phyloP scores from a whole-genome alignment of 2,113 vertebrate genomes.

The Tretioscincus oriximinensis region DNA sequence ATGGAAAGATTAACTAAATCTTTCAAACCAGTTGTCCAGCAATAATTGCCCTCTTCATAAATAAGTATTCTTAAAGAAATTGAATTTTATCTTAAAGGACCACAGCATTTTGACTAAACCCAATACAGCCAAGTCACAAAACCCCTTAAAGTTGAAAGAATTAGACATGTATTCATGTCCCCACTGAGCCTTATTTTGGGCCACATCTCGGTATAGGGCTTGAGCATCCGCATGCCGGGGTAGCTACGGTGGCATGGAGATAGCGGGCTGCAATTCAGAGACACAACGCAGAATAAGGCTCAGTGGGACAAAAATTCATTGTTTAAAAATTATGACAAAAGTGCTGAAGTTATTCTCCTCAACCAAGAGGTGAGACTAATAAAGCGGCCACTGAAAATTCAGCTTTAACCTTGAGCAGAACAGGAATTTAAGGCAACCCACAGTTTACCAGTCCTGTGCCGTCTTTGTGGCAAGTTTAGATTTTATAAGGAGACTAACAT shows the following conservation, averaged over 20 bases:
- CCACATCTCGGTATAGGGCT: too few relatives aligned
- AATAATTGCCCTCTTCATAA: not conserved
- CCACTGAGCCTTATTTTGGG: too few relatives aligned
- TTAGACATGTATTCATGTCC: not conserved
- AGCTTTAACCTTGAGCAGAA: not conserved
- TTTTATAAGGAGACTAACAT: not conserved
- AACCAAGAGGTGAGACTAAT: not conserved
- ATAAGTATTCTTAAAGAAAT: not conserved
- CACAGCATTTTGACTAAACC: not conserved
- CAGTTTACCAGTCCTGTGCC: not conserved
- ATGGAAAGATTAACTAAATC: not conserved
- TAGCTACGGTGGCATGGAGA: too few relatives aligned
- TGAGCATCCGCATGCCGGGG: too few relatives aligned
- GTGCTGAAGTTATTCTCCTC: not conserved
- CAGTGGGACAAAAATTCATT: not conserved
- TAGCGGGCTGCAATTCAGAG: too few relatives aligned
- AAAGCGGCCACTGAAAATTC: accelerated
- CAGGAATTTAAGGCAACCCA: not conserved
- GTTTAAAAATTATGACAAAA: not conserved
- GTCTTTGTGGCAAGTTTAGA: not conserved
- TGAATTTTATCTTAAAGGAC: not conserved
- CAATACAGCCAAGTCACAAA: not conserved
- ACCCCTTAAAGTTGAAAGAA: accelerated
- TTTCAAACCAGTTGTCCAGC: accelerated
- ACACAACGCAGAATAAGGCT: too few relatives aligned